These are phyloP conservation scores for Spilarctia lutea DNA, from an alignment of 2,888 invertebrate genomes.

Conservation along the genomic window DNA sequence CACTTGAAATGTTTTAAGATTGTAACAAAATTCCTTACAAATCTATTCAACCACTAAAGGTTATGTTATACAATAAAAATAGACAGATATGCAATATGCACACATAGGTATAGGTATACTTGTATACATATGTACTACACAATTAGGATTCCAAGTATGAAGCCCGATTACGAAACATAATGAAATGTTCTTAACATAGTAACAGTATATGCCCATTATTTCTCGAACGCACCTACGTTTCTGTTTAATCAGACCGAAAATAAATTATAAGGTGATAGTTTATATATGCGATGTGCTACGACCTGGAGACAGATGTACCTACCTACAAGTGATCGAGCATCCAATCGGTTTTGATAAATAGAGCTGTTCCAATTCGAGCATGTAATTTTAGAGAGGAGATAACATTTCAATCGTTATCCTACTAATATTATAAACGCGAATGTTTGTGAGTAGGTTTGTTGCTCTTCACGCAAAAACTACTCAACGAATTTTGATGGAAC, in stretches of 20 bases:
- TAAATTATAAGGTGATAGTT: slow-evolving; percentile 26
- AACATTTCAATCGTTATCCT: slow-evolving; percentile 8
- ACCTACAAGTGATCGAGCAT: slow-evolving; percentile 20
- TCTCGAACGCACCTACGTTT: slow-evolving; percentile 7
- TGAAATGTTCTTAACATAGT: neutral
- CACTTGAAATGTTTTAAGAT: too few species aligned
- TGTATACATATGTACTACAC: neutral
- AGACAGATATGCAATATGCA: too few species aligned
- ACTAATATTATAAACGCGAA: too few species aligned
- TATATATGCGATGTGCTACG: slow-evolving; percentile 18
- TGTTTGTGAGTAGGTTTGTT: too few species aligned
- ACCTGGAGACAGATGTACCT: slow-evolving; percentile 41
- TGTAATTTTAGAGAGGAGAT: slow-evolving; percentile 3
- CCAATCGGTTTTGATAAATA: slow-evolving; percentile 46
- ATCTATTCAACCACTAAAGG: too few species aligned
- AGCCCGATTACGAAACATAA: neutral
- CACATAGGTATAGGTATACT: neutral
- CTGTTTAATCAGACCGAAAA: slow-evolving; percentile 10
- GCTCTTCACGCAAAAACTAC: too few species aligned
- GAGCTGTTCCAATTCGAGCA: slow-evolving; percentile 6
- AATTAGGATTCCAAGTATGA: neutral
- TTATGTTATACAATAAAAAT: too few species aligned
- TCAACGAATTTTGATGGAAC: too few species aligned
- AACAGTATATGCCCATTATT: slow-evolving; percentile 10
- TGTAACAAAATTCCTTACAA: too few species aligned